A percentile compares a stretch with the other conserved stretches of the same genome.
Conservation (phyloP, 2,888 invertebrate genomes). For the Ornithoptera alexandrae region DNA sequence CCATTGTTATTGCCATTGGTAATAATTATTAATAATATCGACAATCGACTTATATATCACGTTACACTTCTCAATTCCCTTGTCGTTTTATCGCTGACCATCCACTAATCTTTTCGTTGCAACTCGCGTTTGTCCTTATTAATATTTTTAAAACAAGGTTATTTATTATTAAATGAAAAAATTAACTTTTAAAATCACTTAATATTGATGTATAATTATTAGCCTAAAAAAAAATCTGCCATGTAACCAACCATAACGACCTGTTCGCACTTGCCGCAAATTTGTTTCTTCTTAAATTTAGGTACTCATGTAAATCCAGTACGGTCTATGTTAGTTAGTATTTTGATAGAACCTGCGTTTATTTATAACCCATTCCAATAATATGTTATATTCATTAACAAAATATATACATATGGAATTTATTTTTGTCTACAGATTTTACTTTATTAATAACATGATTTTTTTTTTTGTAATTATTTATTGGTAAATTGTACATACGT, state of each 20-base stretch:
- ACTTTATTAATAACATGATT: slow-evolving; percentile 38
- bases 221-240: no score
- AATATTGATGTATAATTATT: no score
- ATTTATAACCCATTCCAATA: slow-evolving; percentile 58
- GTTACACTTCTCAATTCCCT: not conserved
- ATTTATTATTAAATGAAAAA: no score
- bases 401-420: slow-evolving; percentile 38
- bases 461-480: slow-evolving; percentile 72
- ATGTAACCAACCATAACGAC: not conserved
- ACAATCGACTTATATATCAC: not conserved
- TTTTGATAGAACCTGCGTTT: slow-evolving; percentile 32
- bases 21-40: not conserved
- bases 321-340: slow-evolving; percentile 36
- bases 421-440: slow-evolving; percentile 50
- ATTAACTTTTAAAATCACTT: no score
- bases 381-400: slow-evolving; percentile 43
- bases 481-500: slow-evolving; percentile 76
- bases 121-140: no score
- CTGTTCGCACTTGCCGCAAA: not conserved
- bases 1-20: not conserved
- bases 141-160: no score
- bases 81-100: not conserved
- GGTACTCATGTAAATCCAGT: slow-evolving; percentile 32
- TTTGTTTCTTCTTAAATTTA: not conserved
- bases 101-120: not conserved